Percentiles rank a stretch among this genome's conserved stretches.
phyloP scores from a whole-genome alignment of 2,888 invertebrate genomes.

The Steinernema carpocapsae region DNA sequence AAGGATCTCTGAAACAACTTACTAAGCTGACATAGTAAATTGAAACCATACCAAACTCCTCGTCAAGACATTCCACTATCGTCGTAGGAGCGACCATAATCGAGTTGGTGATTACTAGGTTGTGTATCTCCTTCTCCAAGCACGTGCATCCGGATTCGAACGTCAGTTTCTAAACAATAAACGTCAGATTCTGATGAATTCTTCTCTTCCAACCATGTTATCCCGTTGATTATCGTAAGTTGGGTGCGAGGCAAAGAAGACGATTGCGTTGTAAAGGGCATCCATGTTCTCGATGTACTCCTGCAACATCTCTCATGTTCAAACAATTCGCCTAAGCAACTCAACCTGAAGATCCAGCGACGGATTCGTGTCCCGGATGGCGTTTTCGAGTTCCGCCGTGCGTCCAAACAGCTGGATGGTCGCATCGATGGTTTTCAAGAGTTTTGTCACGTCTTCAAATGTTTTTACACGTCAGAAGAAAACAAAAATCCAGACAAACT shows the following conservation, averaged over 20 bases:
- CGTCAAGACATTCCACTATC: conserved; percentile 52
- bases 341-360: conserved; percentile 39
- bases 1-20: conserved; percentile 44
- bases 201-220: conserved; percentile 46
- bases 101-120: conserved; percentile 51
- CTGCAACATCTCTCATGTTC: background rate
- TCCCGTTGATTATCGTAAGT: conserved; percentile 47
- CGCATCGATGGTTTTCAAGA: conserved; percentile 84
- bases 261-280: conserved; percentile 58
- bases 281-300: conserved; percentile 67
- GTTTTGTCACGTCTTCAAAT: conserved; percentile 84
- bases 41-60: conserved; percentile 45
- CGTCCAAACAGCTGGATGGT: conserved; percentile 95
- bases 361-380: conserved; percentile 54
- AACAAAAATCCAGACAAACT: conserved; percentile 49
- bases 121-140: conserved; percentile 63
- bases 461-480: background rate
- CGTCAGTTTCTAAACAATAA: conserved; percentile 60
- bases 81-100: conserved; percentile 47
- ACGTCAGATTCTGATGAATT: background rate
- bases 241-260: conserved; percentile 52
- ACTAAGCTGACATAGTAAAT: conserved; percentile 1
- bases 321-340: too few species aligned
- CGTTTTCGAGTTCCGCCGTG: conserved; percentile 82
- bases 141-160: conserved; percentile 60